These are phyloP conservation scores for Thryonomys swinderianus DNA, from an alignment of 2,113 vertebrate genomes.

Conservation along the genomic window DNA sequence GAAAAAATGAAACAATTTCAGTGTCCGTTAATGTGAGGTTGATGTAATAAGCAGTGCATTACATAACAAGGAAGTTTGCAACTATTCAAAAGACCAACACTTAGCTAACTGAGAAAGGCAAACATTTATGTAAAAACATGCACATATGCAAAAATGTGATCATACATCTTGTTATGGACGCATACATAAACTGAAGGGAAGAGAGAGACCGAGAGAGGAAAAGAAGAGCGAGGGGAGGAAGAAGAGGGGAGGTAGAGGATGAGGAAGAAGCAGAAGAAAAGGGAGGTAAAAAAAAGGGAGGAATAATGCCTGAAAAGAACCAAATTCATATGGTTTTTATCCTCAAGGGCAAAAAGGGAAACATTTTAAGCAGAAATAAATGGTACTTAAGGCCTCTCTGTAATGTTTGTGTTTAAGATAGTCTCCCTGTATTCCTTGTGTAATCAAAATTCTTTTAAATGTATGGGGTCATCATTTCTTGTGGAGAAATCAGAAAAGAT, in stretches of 20 bases:
- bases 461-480: neutral
- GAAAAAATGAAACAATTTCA: neutral
- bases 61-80: neutral
- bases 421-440: neutral
- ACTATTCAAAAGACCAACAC: neutral
- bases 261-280: neutral
- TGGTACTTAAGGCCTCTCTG: neutral
- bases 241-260: rapidly evolving
- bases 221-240: neutral
- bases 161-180: neutral
- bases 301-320: neutral
- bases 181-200: neutral
- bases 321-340: neutral
- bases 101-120: neutral
- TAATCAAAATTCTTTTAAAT: neutral
- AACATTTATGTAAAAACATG: neutral
- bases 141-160: neutral
- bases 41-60: neutral
- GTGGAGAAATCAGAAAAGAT: neutral
- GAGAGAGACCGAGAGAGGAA: neutral
- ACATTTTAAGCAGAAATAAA: neutral
- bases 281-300: neutral
- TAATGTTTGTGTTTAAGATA: neutral
- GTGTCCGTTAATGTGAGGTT: neutral
- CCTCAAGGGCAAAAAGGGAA: neutral